Percentiles rank a stretch among this genome's conserved stretches.
Evolutionary conservation across 2,888 invertebrate species (phyloP).

Genomic region (Drosophila subquinaria): DNA sequence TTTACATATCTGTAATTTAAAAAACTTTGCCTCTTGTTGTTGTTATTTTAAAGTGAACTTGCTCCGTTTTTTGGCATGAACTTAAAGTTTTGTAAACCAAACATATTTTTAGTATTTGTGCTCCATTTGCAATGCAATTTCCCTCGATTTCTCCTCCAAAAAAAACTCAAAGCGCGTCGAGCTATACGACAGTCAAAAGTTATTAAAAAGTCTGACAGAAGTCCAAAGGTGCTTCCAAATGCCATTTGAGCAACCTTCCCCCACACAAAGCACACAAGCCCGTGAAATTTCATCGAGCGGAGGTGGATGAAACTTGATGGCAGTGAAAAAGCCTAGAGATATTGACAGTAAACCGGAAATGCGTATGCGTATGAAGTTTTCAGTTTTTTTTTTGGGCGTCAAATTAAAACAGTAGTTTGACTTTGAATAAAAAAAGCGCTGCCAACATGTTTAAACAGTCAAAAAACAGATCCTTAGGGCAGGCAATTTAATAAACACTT

Average conservation of each 20-base stretch:
- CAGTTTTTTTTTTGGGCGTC: not conserved
- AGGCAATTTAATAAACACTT: not conserved
- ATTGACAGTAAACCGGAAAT: constrained; percentile 23
- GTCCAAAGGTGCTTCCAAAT: constrained; percentile 48
- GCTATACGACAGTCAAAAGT: constrained; percentile 67
- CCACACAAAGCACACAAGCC: constrained; percentile 6
- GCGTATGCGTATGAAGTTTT: not conserved
- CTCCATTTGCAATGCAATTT: constrained; percentile 47
- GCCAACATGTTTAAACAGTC: constrained; percentile 17
- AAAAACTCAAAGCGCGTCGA: constrained; percentile 22
- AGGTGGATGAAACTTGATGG: not conserved
- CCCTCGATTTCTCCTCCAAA: not conserved
- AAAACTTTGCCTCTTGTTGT: constrained; percentile 44
- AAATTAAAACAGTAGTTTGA: constrained; percentile 24
- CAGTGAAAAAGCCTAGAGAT: constrained; percentile 12
- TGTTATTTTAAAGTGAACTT: constrained; percentile 15
- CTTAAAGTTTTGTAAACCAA: not conserved
- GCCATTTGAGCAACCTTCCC: constrained; percentile 34
- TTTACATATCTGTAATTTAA: constrained; percentile 49
- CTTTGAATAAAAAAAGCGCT: constrained; percentile 6
- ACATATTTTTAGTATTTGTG: not conserved
- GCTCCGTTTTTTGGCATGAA: not conserved
- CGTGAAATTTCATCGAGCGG: constrained; percentile 4
- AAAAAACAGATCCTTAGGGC: not conserved
- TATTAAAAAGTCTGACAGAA: constrained; percentile 73